These are phyloP conservation scores for Uloborus diversus DNA, from an alignment of 1,140 invertebrate genomes.

Conservation along the genomic window DNA sequence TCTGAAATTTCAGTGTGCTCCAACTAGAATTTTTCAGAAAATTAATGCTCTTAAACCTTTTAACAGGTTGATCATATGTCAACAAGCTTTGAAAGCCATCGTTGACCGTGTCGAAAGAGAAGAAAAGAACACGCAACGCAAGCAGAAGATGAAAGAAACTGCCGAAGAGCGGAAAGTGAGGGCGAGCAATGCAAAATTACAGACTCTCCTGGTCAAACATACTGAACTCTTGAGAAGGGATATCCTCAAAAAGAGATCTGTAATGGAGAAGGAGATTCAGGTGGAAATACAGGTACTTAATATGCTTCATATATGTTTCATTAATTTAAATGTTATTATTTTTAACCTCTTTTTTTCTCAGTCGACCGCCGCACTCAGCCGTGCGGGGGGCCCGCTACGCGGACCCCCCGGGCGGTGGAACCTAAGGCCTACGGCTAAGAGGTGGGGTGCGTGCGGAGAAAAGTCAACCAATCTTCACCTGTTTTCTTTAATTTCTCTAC, in stretches of 20 bases:
- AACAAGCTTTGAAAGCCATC: slow-evolving; percentile 64
- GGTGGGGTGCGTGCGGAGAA: too few relatives aligned
- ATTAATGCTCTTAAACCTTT: too few relatives aligned
- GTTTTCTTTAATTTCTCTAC: too few relatives aligned
- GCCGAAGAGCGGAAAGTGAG: slow-evolving; percentile 65
- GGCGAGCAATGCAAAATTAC: slow-evolving; percentile 62
- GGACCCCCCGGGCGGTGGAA: too few relatives aligned
- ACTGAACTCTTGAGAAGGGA: slow-evolving; percentile 94
- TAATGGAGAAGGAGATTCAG: slow-evolving; percentile 90
- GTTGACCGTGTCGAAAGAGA: slow-evolving; percentile 67
- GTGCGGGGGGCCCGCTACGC: too few relatives aligned
- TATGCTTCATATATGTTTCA: too few relatives aligned
- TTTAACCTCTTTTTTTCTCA: too few relatives aligned
- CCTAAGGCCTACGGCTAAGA: too few relatives aligned
- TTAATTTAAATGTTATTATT: too few relatives aligned
- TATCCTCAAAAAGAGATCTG: slow-evolving; percentile 86
- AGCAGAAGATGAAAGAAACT: slow-evolving; percentile 63
- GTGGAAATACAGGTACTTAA: slow-evolving; percentile 81
- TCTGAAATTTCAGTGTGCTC: not conserved
- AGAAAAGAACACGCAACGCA: slow-evolving; percentile 61
- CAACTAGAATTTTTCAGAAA: not conserved
- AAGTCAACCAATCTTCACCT: too few relatives aligned
- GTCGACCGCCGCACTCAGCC: too few relatives aligned
- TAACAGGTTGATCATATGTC: slow-evolving; percentile 62
- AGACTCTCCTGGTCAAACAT: slow-evolving; percentile 75